Conservation (phyloP, 2,888 invertebrate genomes). For the Emmelina monodactyla region DNA sequence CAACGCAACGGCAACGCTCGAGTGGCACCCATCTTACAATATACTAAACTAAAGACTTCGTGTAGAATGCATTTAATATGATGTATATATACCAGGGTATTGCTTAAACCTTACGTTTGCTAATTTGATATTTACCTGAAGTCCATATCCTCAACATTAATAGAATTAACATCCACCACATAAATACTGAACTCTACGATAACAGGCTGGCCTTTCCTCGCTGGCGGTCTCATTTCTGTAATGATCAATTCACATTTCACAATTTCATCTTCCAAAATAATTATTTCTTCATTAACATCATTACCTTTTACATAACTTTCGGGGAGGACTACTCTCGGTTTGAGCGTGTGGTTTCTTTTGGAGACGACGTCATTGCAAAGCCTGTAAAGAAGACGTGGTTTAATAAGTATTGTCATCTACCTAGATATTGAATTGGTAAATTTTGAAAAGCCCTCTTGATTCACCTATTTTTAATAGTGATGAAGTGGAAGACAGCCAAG, state of each 20-base stretch:
- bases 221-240: slow-evolving; percentile 81
- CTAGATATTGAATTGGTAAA: too few species aligned
- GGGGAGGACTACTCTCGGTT: slow-evolving; percentile 74
- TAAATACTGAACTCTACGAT: slow-evolving; percentile 82
- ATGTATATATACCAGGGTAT: too few species aligned
- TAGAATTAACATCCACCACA: slow-evolving; percentile 86
- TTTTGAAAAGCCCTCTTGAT: too few species aligned
- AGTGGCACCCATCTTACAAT: too few species aligned
- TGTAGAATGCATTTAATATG: too few species aligned
- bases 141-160: slow-evolving; percentile 89
- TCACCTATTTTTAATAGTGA: too few species aligned
- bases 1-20: too few species aligned
- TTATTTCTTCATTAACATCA: not conserved
- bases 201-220: slow-evolving; percentile 74
- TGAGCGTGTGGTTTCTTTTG: slow-evolving; percentile 69
- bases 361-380: slow-evolving; percentile 57
- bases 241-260: slow-evolving; percentile 11
- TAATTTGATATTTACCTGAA: slow-evolving; percentile 69
- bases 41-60: too few species aligned
- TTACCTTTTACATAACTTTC: slow-evolving; percentile 80
- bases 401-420: too few species aligned
- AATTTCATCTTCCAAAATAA: too few species aligned
- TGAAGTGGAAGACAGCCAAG: too few species aligned
- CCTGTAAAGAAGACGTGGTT: slow-evolving; percentile 33
- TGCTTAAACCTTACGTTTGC: too few species aligned